Base-by-base conservation (phyloP, 2,113 vertebrate species). In the Piaya cayana region DNA sequence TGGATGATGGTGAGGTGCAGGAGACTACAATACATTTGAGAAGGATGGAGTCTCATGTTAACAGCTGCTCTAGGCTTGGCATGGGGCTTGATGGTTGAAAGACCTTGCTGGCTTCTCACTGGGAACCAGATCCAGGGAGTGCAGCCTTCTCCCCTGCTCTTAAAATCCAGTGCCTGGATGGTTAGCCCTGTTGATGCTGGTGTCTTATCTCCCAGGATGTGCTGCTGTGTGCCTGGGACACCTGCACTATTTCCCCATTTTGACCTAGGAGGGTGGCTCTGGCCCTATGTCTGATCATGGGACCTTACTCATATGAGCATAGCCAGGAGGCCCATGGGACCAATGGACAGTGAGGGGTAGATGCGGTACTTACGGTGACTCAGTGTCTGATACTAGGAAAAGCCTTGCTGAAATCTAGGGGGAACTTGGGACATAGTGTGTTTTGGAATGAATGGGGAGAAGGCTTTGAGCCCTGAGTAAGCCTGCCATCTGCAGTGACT, bases 1-100 rank as follows among this genome's bases (percentile, higher is more conserved):
- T n/a, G 64, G 29, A 34, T 0, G 0, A n/a, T 0, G 6, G 45
- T 26, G 27, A 80, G 26, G 7, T 20, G 9, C 0, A 0, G 32
- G 39, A 80, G 63, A 55, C 3, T 10, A 15, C 7, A 14, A 5
- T 0, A 25, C 30, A 9, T 50, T 86, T 84, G 29, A 29, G 37
- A 68, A 82, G n/a, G 42, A 78, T 2, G 13, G 5, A 43, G 9
- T 18, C 3, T 58, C 6, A 1, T 8, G 19, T 9, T 0, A 1
- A 20, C 2, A 4, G 25, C 50, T 11, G 1, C 36, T 26, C 26
- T 12, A 42, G 12, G 12, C 30, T 83, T 34, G 34, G 15, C 0
- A 0, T 26, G 20, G 39, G 9, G 15, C 58, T 86, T 52, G 15
- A 9, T 53, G 13, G 18, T 42, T 82, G 42, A 67, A 79, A 67